phyloP scores from a whole-genome alignment of 2,888 invertebrate species.

The Crioceris asparagi region DNA sequence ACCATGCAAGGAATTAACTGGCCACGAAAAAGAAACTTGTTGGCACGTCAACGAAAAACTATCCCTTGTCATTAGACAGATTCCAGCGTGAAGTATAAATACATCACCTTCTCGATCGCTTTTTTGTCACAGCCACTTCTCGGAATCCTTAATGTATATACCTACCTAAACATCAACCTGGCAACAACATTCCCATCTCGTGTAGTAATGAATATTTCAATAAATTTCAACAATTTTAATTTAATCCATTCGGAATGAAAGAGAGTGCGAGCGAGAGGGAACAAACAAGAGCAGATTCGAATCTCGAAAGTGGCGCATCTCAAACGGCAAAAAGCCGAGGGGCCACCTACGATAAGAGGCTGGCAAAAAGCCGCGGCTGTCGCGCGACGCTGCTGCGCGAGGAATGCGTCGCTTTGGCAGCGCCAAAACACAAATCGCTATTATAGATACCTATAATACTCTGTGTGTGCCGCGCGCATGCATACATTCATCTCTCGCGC shows the following conservation, averaged over 20 bases:
- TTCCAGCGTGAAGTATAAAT: conserved; percentile 24
- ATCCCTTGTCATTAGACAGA: conserved; percentile 17
- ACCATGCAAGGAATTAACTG: not conserved
- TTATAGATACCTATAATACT: too few species aligned
- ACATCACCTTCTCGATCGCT: conserved; percentile 20
- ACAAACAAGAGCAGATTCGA: too few species aligned
- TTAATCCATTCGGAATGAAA: too few species aligned
- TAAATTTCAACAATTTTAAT: conserved; percentile 34
- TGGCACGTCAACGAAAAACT: conserved; percentile 10
- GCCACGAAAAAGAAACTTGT: not conserved
- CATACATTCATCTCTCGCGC: conserved; percentile 36
- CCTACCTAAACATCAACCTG: too few species aligned
- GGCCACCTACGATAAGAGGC: conserved; percentile 32
- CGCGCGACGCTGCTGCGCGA: conserved; percentile 31
- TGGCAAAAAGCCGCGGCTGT: conserved; percentile 22
- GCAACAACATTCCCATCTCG: conserved; percentile 30
- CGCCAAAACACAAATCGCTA: conserved; percentile 38
- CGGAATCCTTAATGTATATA: conserved; percentile 26
- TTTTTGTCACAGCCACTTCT: conserved; percentile 21
- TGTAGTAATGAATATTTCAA: conserved; percentile 37
- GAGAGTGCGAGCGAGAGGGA: too few species aligned
- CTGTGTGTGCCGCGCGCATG: conserved; percentile 33
- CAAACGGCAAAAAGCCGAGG: conserved; percentile 12
- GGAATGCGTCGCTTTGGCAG: conserved; percentile 36
- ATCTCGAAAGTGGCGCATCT: conserved; percentile 6